Evolutionary conservation across 2,797 vertebrate species (phyloP).

Genomic region (Echeneis naucrates): DNA sequence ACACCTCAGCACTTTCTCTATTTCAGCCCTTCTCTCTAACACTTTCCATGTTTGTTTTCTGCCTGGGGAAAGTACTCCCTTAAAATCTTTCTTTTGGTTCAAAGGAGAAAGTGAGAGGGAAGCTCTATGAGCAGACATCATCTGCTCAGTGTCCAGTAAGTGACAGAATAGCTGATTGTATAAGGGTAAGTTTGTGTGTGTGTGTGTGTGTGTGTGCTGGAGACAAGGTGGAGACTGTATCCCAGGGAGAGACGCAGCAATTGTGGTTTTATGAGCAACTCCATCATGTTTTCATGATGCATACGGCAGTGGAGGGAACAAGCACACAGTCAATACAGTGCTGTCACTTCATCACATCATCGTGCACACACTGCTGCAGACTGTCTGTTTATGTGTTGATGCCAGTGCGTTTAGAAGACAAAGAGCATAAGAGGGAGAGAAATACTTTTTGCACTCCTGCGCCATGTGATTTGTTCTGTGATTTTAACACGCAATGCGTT

Average conservation of each 20-base stretch:
- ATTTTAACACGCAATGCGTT: neutral
- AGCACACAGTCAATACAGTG: constrained; percentile 15
- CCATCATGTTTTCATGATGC: constrained; percentile 30
- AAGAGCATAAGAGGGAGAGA: constrained; percentile 20
- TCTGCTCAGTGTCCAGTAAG: constrained; percentile 29
- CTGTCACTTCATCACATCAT: constrained; percentile 31
- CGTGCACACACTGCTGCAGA: neutral
- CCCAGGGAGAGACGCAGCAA: constrained; percentile 11
- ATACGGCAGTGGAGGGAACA: neutral
- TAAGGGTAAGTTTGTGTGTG: neutral
- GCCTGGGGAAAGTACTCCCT: constrained; percentile 6
- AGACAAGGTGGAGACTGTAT: constrained; percentile 33
- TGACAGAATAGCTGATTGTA: constrained; percentile 19
- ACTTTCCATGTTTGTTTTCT: constrained; percentile 49
- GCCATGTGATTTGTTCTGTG: constrained; percentile 23
- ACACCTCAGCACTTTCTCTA: constrained; percentile 23
- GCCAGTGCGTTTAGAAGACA: neutral
- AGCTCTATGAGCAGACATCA: constrained; percentile 7
- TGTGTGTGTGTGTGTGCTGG: constrained; percentile 10
- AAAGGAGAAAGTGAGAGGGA: constrained; percentile 16
- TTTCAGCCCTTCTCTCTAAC: constrained; percentile 21
- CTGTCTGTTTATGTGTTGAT: constrained; percentile 19
- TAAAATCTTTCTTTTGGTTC: constrained; percentile 10
- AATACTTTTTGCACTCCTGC: constrained; percentile 11
- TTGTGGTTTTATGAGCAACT: constrained; percentile 43